Base-by-base conservation (phyloP, 2,797 vertebrate genomes). In the Muscicapa comitata region DNA sequence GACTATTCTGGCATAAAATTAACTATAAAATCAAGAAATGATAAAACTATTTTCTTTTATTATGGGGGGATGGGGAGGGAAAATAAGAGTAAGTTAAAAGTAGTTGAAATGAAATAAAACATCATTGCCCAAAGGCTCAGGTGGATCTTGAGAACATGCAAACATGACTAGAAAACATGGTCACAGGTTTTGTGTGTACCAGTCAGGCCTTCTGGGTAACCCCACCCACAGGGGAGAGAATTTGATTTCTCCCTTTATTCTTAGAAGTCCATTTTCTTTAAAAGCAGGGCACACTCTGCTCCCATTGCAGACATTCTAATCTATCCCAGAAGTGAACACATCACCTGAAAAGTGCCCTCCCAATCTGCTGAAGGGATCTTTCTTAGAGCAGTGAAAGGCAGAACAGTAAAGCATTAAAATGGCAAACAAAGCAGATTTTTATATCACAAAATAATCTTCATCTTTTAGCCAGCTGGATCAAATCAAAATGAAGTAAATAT, bases 1-100 rank as follows among this genome's bases (percentile, higher is more conserved):
- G n/a, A 48, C 23, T 83, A 54, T 31, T 63, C 53, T 16, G 63
- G 48, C 57, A 71, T n/a, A 66, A 66, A 91, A 58, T 61, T 37
- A 37, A 3, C 1, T 35, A 1, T 8, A 75, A 47, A 40, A 47
- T 33, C 26, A 67, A 67, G 38, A 75, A 54, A 67, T 20, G 24
- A 12, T 13, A 35, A 54, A 78, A 71, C 6, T 28, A 31, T 51
- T 61, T 19, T 38, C 31, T 81, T 61, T 37, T 21, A 7, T 15
- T 43, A 17, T 0, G 4, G 8, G 5, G 8, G 10, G 5, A 9
- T 6, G 19, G 10, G 20, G 31, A n/a, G 5, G 20, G 29, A 42
- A 71, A 78, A 40, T 3, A 13, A 73, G 45, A 77, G 24, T 5
- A 23, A 57, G 19, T 10, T 66, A 35, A 48, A n/a, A 51, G 25